Conservation (phyloP, 2,888 invertebrate genomes). For the Psylliodes chrysocephalus region DNA sequence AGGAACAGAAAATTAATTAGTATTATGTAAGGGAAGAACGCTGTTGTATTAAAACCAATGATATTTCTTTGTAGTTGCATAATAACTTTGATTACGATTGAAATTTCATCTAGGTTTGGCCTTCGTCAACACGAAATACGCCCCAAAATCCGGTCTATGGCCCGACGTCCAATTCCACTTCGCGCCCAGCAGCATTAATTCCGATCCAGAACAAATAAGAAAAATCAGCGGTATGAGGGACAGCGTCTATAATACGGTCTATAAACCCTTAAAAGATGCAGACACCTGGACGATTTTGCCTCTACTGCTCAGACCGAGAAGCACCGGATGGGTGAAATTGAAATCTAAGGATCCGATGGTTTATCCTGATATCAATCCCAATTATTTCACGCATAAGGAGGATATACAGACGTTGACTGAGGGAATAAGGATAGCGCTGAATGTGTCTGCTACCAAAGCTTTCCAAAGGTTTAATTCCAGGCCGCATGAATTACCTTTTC, state of each 20-base stretch:
- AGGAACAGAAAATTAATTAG: no score
- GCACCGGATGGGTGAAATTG: slow-evolving; percentile 87
- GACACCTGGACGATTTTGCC: slow-evolving; percentile 90
- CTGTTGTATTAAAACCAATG: no score
- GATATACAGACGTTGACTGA: slow-evolving; percentile 84
- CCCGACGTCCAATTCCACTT: slow-evolving; percentile 91
- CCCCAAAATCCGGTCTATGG: slow-evolving; percentile 79
- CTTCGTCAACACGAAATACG: slow-evolving; percentile 87
- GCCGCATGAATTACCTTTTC: slow-evolving; percentile 82
- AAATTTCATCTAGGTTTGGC: slow-evolving; percentile 66
- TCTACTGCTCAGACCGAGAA: slow-evolving; percentile 83
- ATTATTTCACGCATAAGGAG: slow-evolving; percentile 87
- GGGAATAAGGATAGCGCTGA: slow-evolving; percentile 85
- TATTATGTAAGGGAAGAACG: no score
- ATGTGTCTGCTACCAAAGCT: slow-evolving; percentile 80
- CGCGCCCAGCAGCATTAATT: slow-evolving; percentile 84
- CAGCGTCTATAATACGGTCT: slow-evolving; percentile 84
- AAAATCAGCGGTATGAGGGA: slow-evolving; percentile 81
- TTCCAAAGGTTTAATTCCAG: slow-evolving; percentile 84
- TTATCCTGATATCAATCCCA: slow-evolving; percentile 88
- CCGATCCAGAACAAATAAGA: slow-evolving; percentile 82
- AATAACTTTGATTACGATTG: no score
- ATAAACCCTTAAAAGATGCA: slow-evolving; percentile 80
- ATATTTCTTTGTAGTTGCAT: no score
- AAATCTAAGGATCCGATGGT: slow-evolving; percentile 83